Conservation (phyloP, 1,140 invertebrate species). For the Neocloeon triangulifer region DNA sequence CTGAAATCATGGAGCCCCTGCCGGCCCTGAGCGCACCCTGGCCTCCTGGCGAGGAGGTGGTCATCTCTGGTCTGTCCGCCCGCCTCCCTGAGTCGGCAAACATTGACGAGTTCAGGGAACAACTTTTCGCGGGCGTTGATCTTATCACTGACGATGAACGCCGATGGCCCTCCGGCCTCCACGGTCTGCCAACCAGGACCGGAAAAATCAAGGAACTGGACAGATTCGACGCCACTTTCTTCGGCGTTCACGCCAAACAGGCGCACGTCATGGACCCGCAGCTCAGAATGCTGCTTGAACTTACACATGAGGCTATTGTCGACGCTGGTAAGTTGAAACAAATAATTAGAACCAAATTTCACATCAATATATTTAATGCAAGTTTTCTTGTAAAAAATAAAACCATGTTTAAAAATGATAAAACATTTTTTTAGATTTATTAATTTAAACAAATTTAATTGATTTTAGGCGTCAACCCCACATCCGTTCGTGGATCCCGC, state of each 20-base stretch:
- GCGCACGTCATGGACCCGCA: conserved; percentile 92
- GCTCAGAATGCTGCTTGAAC: conserved; percentile 69
- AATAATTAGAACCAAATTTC: neutral
- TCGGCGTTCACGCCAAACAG: conserved; percentile 83
- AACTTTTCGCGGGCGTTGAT: conserved; percentile 66
- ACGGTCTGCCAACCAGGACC: conserved; percentile 59
- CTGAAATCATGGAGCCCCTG: conserved; percentile 1
- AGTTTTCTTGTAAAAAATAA: neutral
- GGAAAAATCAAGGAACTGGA: conserved; percentile 77
- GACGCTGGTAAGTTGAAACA: conserved; percentile 60
- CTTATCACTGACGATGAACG: conserved; percentile 70
- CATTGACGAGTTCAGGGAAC: conserved; percentile 71
- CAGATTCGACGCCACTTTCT: conserved; percentile 81
- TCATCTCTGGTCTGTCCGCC: conserved; percentile 74
- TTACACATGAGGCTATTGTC: conserved; percentile 83
- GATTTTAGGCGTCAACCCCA: conserved; percentile 46
- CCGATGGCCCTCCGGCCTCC: conserved; percentile 47
- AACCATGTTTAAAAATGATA: neutral
- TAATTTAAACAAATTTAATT: conserved; percentile 2
- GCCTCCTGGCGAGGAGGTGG: conserved; percentile 42
- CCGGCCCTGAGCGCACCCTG: conserved; percentile 13
- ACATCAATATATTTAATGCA: neutral
- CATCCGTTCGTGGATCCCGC: conserved; percentile 49
- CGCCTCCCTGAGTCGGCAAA: conserved; percentile 68
- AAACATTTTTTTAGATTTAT: neutral